These are phyloP conservation scores for Ambastaia sidthimunki DNA, from an alignment of 2,797 vertebrate genomes.

Conservation along the genomic window DNA sequence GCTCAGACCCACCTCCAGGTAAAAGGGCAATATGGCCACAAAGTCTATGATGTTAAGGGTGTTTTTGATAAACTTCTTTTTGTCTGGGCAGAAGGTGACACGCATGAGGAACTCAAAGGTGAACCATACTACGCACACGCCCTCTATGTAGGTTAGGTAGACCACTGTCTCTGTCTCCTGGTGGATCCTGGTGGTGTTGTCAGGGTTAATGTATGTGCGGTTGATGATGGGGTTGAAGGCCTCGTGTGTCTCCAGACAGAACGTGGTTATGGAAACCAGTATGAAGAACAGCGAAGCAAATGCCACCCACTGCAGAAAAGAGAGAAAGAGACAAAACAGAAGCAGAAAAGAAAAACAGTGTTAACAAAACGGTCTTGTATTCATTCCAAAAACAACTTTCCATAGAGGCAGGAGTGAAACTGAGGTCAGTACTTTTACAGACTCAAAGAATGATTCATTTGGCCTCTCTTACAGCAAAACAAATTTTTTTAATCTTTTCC, in stretches of 20 bases:
- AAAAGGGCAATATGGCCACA: slow-evolving; percentile 91
- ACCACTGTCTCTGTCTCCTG: slow-evolving; percentile 87
- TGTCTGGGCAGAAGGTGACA: slow-evolving; percentile 88
- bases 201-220: slow-evolving; percentile 83
- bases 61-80: slow-evolving; percentile 90
- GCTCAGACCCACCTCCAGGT: slow-evolving; percentile 89
- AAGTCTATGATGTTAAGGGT: slow-evolving; percentile 92
- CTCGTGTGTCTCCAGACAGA: slow-evolving; percentile 90
- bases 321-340: slow-evolving; percentile 57
- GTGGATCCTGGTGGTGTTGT: slow-evolving; percentile 84
- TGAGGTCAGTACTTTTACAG: no score
- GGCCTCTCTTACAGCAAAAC: no score
- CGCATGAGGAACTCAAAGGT: slow-evolving; percentile 92
- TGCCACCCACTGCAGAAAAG: slow-evolving; percentile 83
- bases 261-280: slow-evolving; percentile 90
- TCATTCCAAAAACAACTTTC: neutral
- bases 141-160: slow-evolving; percentile 90
- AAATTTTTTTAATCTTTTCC: no score
- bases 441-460: no score
- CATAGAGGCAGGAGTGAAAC: neutral
- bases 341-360: slow-evolving; percentile 3
- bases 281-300: slow-evolving; percentile 93
- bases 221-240: slow-evolving; percentile 89
- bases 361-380: neutral
- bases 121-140: slow-evolving; percentile 91